Conservation (phyloP, 2,888 invertebrate species). For the Micropterix aruncella region DNA sequence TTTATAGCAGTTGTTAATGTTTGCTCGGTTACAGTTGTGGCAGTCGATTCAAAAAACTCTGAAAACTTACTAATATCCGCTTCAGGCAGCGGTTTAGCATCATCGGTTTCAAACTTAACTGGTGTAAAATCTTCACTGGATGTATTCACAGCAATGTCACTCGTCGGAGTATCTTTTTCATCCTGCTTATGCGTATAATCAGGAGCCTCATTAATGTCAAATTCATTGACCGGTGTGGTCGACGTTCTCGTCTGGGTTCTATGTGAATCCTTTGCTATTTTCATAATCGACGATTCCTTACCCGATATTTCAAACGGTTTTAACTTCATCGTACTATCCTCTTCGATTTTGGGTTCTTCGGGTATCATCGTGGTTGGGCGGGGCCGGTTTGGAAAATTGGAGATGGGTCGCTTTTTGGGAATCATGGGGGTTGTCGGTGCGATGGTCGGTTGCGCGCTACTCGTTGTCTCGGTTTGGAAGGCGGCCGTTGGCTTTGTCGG, state of each 20-base stretch:
- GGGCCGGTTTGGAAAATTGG: conserved; percentile 2
- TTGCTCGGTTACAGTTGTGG: conserved; percentile 11
- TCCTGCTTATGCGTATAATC: conserved; percentile 37
- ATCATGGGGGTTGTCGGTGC: conserved; percentile 31
- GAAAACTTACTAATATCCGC: conserved; percentile 18
- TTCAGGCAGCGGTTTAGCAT: conserved; percentile 26
- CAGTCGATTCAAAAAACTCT: conserved; percentile 16
- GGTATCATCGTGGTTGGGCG: conserved; percentile 17
- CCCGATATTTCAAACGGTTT: conserved; percentile 20
- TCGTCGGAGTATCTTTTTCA: conserved; percentile 37
- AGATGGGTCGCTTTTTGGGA: conserved; percentile 23
- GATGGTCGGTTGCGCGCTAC: conserved; percentile 32
- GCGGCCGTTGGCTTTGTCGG: conserved; percentile 31
- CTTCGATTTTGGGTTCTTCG: conserved; percentile 16
- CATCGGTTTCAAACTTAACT: conserved; percentile 8
- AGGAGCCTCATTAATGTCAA: conserved; percentile 22
- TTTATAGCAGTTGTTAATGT: conserved; percentile 13
- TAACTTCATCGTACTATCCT: conserved; percentile 25
- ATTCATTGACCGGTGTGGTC: conserved; percentile 19
- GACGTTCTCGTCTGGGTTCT: conserved; percentile 12
- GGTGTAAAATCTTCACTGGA: conserved; percentile 12
- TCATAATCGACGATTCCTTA: conserved; percentile 36
- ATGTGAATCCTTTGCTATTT: conserved; percentile 21
- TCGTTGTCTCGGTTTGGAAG: conserved; percentile 31
- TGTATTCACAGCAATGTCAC: conserved; percentile 29